Evolutionary conservation across 1,140 invertebrate genomes (phyloP).

Genomic region (Dendrolimus kikuchii): DNA sequence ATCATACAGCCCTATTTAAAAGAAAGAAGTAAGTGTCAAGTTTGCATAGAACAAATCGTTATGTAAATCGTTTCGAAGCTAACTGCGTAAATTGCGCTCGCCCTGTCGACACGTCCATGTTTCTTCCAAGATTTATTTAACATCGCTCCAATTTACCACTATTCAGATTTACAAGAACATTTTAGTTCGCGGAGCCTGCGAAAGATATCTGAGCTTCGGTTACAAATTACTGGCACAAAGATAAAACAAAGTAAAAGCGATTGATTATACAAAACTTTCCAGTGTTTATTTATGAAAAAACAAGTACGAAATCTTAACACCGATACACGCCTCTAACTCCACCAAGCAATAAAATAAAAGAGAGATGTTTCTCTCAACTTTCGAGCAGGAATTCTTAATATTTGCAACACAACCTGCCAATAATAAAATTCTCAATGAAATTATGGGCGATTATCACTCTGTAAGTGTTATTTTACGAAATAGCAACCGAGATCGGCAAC

Average conservation of each 20-base stretch:
- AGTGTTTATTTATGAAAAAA: not conserved
- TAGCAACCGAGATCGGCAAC: conserved; percentile 4
- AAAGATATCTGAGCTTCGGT: too few relatives aligned
- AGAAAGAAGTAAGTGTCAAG: too few relatives aligned
- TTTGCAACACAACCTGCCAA: conserved; percentile 2
- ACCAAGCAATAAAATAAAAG: conserved; percentile 1
- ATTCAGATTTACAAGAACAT: conserved; percentile 23
- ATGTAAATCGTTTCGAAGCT: conserved; percentile 45
- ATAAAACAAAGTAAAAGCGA: too few relatives aligned
- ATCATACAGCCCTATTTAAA: too few relatives aligned
- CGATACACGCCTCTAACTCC: not conserved
- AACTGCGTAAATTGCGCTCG: conserved; percentile 42
- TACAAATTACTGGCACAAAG: too few relatives aligned
- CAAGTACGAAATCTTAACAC: not conserved
- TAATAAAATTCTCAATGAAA: conserved; percentile 2
- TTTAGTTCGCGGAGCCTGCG: not conserved
- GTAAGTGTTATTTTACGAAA: conserved; percentile 6
- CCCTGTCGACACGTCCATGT: conserved; percentile 23
- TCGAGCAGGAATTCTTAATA: conserved; percentile 6
- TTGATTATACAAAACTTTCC: too few relatives aligned
- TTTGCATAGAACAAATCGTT: conserved; percentile 21
- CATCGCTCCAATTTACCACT: conserved; percentile 36
- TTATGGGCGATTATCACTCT: conserved; percentile 9
- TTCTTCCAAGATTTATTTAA: conserved; percentile 45
- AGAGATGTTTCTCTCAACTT: not conserved